Base-by-base conservation (phyloP, 2,113 vertebrate species). In the Sakesphorus luctuosus region DNA sequence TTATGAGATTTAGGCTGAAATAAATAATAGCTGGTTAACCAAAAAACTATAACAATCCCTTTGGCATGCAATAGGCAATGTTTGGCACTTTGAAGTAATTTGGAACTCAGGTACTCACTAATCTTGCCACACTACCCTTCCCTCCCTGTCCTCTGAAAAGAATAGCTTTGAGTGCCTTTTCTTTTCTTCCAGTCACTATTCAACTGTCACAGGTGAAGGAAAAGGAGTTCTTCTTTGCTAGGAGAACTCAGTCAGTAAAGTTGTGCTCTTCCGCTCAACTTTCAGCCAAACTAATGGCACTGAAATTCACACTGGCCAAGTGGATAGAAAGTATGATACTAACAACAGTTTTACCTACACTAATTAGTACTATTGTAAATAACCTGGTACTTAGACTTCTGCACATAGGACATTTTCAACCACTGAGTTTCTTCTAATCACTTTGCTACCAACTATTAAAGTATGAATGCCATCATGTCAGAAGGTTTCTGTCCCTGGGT, bases 91-190 rank as follows among this genome's bases (percentile, higher is more conserved):
- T 2, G 24, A 71, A 78, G 20, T 18, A 81, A 62, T 26, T 33
- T 0, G 0, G 24, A 49, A 28, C 38, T 73, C 28, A 76, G 12
- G 4, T 16, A 47, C 24, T 74, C 14, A n/a, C 21, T 58, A 12
- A 1, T 36, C 18, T 66, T 59, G 62, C 7, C 36, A 50, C 8
- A 29, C 5, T 9, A 14, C 9, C 7, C 10, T 18, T 50, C 21
- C 13, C 7, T 25, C n/a, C 28, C 36, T 43, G 6, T 9, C 10
- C 11, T 31, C 26, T 43, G 36, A 91, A 40, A 0, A 52, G 8
- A 66, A 18, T 3, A 68, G 26, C 18, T 74, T 52, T 9, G 4
- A 5, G 2, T 44, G 4, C 25, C 24, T 62, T 33, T 11, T 6
- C 40, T 68, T 38, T 56, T 31, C 29, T 74, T 29, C 24, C 20